Base-by-base conservation (phyloP, 2,797 vertebrate genomes). In the Chanos chanos region DNA sequence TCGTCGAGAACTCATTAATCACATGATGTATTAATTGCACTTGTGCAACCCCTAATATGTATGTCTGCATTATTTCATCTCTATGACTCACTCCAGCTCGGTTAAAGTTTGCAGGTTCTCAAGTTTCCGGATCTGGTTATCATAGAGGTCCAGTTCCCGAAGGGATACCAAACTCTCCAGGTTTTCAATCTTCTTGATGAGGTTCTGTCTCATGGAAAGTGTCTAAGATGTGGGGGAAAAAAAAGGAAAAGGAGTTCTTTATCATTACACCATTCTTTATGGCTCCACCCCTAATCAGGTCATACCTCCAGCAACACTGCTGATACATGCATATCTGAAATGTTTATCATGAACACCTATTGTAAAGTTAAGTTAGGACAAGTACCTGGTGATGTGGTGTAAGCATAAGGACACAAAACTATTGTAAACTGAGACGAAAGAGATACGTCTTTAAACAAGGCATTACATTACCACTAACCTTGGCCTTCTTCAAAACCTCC, bases 111-210 rank as follows among this genome's bases (percentile, higher is more conserved):
- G 90, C 79, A 99, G 84, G 77, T 96, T 97, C 83, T 98, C 96
- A 18, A 99, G 87, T 82, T 93, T 94, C 72, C 89, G 91, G 66
- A 99, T 92, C 72, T 99, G 96, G 89, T 99, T 99, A 89, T 99
- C 97, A 22, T 99, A 99, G 55, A 99, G 90, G 79, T 99, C 97
- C 79, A 99, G 84, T 59, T 99, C 97, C 43, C 76, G 77, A 62
- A 99, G 84, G 30, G 84, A 91, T 33, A 77, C 86, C 69, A 99
- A 70, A 16, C 89, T 91, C 18, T 95, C 93, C 60, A 99, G 86
- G 78, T 98, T 98, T 81, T 99, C 97, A 68, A 99, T 94, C 75
- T 84, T 84, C 77, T 98, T 98, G 64, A 99, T 95, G 71, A 99
- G 86, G 73, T 99, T 99, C 75, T 99, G 97, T 68, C 97, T 89